Percentiles rank a stretch among this genome's conserved stretches.
These are phyloP conservation scores for Synanthedon myopaeformis DNA, from an alignment of 2,888 invertebrate species.

Conservation along the genomic window DNA sequence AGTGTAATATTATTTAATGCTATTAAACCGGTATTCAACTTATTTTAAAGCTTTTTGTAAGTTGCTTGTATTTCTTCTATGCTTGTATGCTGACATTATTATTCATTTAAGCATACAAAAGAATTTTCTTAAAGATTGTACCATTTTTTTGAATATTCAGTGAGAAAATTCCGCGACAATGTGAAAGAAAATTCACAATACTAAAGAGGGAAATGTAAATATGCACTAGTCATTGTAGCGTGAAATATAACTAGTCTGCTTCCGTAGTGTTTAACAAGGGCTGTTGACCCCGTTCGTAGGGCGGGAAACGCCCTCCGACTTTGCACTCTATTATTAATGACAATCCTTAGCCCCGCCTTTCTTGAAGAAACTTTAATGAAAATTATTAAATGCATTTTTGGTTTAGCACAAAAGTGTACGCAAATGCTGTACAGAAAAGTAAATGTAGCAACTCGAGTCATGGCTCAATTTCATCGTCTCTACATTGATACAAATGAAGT, in stretches of 20 bases:
- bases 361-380: slow-evolving; percentile 51
- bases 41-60: no score
- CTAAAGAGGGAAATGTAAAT: slow-evolving; percentile 32
- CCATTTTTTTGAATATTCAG: no score
- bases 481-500: no score
- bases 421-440: background rate
- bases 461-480: no score
- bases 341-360: slow-evolving; percentile 52
- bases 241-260: slow-evolving; percentile 43
- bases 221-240: slow-evolving; percentile 42
- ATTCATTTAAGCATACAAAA: no score
- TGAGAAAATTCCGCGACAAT: no score
- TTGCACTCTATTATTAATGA: slow-evolving; percentile 66
- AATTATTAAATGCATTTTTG: slow-evolving; percentile 37
- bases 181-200: background rate
- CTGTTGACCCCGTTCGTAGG: slow-evolving; percentile 54
- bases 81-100: no score
- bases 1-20: no score
- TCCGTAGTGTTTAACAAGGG: slow-evolving; percentile 39
- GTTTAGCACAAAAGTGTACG: background rate
- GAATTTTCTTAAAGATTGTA: no score
- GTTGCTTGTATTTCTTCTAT: no score
- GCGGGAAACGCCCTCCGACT: slow-evolving; percentile 54
- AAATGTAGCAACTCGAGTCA: no score
- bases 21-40: no score